phyloP scores from a whole-genome alignment of 2,113 vertebrate species.

The Scolopax mira region DNA sequence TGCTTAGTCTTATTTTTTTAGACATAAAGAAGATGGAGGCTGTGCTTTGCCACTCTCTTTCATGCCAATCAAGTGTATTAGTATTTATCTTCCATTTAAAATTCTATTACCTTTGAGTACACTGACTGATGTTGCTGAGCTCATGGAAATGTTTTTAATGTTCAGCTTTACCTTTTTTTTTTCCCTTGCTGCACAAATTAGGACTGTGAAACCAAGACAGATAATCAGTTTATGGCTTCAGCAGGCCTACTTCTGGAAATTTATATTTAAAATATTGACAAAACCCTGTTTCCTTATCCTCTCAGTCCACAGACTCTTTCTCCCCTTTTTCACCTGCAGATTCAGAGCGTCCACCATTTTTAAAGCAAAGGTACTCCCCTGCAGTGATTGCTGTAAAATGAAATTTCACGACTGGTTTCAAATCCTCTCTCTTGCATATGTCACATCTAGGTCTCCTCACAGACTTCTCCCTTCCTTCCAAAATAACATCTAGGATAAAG shows the following conservation, averaged over 20 bases:
- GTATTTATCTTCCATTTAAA: slow-evolving; percentile 38
- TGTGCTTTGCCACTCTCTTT: background rate
- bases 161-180: background rate
- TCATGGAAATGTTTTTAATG: background rate
- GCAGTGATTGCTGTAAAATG: background rate
- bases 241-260: background rate
- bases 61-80: background rate
- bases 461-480: background rate
- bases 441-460: background rate
- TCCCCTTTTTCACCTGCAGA: background rate
- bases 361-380: background rate
- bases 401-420: background rate
- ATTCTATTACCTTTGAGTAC: slow-evolving; percentile 4
- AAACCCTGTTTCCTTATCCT: background rate
- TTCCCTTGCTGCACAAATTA: background rate
- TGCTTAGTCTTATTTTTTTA: background rate
- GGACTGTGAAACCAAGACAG: background rate
- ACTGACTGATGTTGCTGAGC: background rate
- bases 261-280: background rate
- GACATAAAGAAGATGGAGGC: background rate
- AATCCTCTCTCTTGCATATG: background rate
- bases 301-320: background rate
- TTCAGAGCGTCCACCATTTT: background rate
- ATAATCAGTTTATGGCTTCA: background rate
- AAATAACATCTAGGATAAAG: background rate